Base-by-base conservation (phyloP, 30 jellyfish, hydroid and myxozoan genomes). In the Turritopsis dohrnii region DNA sequence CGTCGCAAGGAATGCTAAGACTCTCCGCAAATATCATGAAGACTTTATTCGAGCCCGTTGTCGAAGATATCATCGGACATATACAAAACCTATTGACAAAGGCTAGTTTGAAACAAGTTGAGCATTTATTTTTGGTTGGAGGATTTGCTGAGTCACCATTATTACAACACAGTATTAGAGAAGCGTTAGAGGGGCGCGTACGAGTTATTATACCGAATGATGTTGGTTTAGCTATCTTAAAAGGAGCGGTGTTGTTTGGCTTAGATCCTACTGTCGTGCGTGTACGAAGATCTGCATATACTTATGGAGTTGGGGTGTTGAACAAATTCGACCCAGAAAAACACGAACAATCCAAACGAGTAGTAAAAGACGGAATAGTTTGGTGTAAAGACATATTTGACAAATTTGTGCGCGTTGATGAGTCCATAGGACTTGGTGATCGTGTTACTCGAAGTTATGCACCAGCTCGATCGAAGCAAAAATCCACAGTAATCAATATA, bases 141-240 rank as follows among this genome's bases (percentile, higher is more conserved):
- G 99, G 99, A 1, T 94, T 94, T 83, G 97, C 99, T 26, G 97
- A 94, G 71, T 94, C 99, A 8, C 97, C 97, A 7, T 73, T 94
- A 21, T 72, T 94, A 74, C 97, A 94, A 72, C 79, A 77, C 60
- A 89, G 92, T 9, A 89, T 94, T 18, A 87, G 99, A 21, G 94
- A 86, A 21, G 89, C 79, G n/a, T 86, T 94, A 65, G 80, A 71
- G 53, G 95, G 85, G 76, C 93, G 95, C 71, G 96, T 89, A 21
- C 85, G 97, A 26, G 95, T 94, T 28, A 90, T 94, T 22, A 94
- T 89, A 65, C 99, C 99, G 52, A 91, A 89, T 28, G 99, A 94
- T 80, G 97, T 89, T 79, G 96, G 99, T 0, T 83, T 94, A 30
- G 89, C 97, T 21, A 94, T 94, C 8, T 83, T 94, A 20, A 94